phyloP scores from a whole-genome alignment of 2,888 invertebrate species.

The Cerceris ruficornis region DNA sequence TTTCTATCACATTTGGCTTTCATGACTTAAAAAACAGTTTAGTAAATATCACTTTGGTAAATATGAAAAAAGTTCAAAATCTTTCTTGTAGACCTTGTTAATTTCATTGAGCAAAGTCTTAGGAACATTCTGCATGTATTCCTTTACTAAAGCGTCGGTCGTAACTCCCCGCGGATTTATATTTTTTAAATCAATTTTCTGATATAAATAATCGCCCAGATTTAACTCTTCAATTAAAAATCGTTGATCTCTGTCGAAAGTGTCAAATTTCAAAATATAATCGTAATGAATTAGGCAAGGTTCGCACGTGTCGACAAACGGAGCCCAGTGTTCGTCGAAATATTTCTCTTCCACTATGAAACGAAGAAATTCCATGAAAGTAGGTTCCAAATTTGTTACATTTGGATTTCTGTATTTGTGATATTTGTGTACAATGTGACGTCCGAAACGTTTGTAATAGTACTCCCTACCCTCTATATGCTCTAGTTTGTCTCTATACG shows the following conservation, averaged over 20 bases:
- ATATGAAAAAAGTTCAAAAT: slow-evolving; percentile 82
- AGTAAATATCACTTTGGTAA: slow-evolving; percentile 44
- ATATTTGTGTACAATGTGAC: slow-evolving; percentile 74
- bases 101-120: slow-evolving; percentile 72
- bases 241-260: slow-evolving; percentile 80
- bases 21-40: background rate
- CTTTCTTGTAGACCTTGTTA: slow-evolving; percentile 78
- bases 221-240: slow-evolving; percentile 73
- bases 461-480: slow-evolving; percentile 73
- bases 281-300: slow-evolving; percentile 83
- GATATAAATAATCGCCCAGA: slow-evolving; percentile 64
- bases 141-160: slow-evolving; percentile 65
- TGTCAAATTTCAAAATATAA: slow-evolving; percentile 83
- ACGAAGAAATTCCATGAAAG: slow-evolving; percentile 82
- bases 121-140: slow-evolving; percentile 75
- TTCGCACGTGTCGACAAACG: slow-evolving; percentile 81
- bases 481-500: slow-evolving; percentile 83
- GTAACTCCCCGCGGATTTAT: slow-evolving; percentile 73
- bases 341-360: slow-evolving; percentile 78
- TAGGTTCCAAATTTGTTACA: slow-evolving; percentile 71
- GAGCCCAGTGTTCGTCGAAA: slow-evolving; percentile 83
- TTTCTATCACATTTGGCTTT: slow-evolving; percentile 12
- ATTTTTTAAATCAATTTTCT: slow-evolving; percentile 60
- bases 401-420: slow-evolving; percentile 54
- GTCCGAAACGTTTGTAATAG: slow-evolving; percentile 76